phyloP scores from a whole-genome alignment of 2,797 vertebrate genomes.

The Vultur gryphus region DNA sequence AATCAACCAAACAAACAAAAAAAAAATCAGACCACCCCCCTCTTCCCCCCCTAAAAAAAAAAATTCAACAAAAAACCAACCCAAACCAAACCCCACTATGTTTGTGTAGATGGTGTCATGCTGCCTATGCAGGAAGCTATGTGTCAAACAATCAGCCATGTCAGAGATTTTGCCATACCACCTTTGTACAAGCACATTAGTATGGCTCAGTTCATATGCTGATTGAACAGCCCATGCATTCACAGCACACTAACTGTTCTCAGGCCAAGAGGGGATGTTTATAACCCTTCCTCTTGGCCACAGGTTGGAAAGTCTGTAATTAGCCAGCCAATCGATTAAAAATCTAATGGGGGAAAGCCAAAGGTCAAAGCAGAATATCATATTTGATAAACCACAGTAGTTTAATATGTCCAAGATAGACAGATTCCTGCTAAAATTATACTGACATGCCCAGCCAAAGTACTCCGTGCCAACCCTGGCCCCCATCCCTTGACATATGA shows the following conservation, averaged over 20 bases:
- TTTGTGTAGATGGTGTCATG: background rate
- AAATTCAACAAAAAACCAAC: background rate
- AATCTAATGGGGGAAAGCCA: background rate
- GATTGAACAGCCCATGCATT: background rate
- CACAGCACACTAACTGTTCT: background rate
- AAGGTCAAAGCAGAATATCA: background rate
- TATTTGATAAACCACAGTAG: background rate
- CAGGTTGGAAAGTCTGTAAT: background rate
- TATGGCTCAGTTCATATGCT: background rate
- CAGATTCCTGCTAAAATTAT: background rate
- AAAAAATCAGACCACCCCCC: too few relatives aligned
- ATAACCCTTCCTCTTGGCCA: background rate
- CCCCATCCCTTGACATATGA: background rate
- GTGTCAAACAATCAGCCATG: background rate
- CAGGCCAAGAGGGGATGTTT: background rate
- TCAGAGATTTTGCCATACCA: background rate
- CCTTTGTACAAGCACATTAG: background rate
- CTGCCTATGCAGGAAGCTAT: background rate
- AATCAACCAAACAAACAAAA: too few relatives aligned
- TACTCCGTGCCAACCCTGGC: background rate
- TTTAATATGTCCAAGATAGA: background rate
- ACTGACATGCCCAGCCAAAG: background rate
- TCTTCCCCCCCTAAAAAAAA: background rate
- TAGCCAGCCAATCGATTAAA: background rate
- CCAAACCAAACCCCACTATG: background rate